phyloP scores from a whole-genome alignment of 2,797 vertebrate genomes.

The Clarias platycephalus region DNA sequence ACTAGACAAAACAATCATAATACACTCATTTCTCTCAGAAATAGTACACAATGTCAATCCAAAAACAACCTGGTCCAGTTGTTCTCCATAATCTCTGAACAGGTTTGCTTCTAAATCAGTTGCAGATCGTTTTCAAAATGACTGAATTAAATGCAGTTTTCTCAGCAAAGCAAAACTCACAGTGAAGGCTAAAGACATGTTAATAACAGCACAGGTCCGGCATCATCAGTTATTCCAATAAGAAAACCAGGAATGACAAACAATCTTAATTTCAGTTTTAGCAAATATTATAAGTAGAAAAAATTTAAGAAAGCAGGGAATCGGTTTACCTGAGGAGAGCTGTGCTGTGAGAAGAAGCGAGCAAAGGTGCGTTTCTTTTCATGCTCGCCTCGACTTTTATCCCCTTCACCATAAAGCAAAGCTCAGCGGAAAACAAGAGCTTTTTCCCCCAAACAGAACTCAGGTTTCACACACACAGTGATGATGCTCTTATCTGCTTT shows the following conservation, averaged over 20 bases:
- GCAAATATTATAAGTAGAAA: background rate
- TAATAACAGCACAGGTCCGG: background rate
- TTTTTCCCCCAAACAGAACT: slow-evolving; percentile 42
- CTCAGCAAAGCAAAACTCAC: background rate
- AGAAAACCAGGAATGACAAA: background rate
- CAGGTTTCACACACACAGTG: slow-evolving; percentile 37
- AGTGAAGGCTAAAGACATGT: background rate
- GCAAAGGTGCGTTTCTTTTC: slow-evolving; percentile 41
- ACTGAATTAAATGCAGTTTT: background rate
- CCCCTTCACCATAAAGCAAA: slow-evolving; percentile 60
- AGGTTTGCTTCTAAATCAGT: background rate
- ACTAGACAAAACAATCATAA: slow-evolving; percentile 35
- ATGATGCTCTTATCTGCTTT: slow-evolving; percentile 47
- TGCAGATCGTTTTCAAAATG: background rate
- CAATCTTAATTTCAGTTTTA: background rate
- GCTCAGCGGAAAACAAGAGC: slow-evolving; percentile 75
- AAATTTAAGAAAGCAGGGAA: background rate
- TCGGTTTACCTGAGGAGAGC: slow-evolving; percentile 52
- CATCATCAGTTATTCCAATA: background rate
- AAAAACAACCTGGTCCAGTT: background rate
- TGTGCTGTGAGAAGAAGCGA: slow-evolving; percentile 24
- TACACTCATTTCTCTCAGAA: background rate
- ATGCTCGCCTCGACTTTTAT: slow-evolving; percentile 61
- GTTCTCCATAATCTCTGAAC: background rate
- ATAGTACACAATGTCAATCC: background rate